Percentiles rank a stretch among this genome's conserved stretches.
These are phyloP conservation scores for Ceratothoa steindachneri DNA, from an alignment of 2,888 invertebrate species.

Conservation along the genomic window DNA sequence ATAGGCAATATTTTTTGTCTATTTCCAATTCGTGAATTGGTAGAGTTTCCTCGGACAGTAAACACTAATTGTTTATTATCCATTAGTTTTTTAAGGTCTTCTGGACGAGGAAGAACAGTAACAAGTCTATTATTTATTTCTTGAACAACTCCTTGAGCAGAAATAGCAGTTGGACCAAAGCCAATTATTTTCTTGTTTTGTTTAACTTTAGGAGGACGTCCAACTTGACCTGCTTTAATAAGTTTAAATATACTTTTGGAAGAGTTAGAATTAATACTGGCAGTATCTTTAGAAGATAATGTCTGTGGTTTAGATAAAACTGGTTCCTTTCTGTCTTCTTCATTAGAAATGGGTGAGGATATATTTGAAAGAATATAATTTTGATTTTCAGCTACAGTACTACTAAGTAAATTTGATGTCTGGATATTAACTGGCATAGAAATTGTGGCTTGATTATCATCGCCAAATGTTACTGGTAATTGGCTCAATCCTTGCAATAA, in stretches of 20 bases:
- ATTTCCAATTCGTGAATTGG: slow-evolving; percentile 20
- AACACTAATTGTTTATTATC: slow-evolving; percentile 41
- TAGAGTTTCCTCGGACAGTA: slow-evolving; percentile 29
- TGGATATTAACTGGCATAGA: slow-evolving; percentile 27
- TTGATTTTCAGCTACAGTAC: slow-evolving; percentile 14
- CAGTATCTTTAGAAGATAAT: not conserved
- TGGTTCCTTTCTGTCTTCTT: not conserved
- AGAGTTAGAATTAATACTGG: not conserved
- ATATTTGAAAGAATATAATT: slow-evolving; percentile 13
- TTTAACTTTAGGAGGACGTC: not conserved
- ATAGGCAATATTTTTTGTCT: slow-evolving; percentile 34
- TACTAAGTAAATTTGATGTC: not conserved
- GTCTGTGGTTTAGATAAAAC: not conserved
- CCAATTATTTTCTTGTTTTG: slow-evolving; percentile 35
- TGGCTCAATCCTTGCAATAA: slow-evolving; percentile 34
- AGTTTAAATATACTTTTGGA: not conserved
- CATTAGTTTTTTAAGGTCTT: slow-evolving; percentile 39
- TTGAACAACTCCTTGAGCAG: slow-evolving; percentile 44
- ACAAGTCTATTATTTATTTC: slow-evolving; percentile 40
- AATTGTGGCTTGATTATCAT: slow-evolving; percentile 20
- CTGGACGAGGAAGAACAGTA: slow-evolving; percentile 43
- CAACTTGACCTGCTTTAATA: not conserved
- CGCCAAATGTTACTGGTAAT: slow-evolving; percentile 30
- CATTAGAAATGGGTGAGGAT: not conserved
- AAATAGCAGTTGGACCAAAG: slow-evolving; percentile 42